Evolutionary conservation across 2,113 vertebrate species (phyloP), one percentile per base, ranked within the genome.

Genomic region (Apteryx mantelli): DNA sequence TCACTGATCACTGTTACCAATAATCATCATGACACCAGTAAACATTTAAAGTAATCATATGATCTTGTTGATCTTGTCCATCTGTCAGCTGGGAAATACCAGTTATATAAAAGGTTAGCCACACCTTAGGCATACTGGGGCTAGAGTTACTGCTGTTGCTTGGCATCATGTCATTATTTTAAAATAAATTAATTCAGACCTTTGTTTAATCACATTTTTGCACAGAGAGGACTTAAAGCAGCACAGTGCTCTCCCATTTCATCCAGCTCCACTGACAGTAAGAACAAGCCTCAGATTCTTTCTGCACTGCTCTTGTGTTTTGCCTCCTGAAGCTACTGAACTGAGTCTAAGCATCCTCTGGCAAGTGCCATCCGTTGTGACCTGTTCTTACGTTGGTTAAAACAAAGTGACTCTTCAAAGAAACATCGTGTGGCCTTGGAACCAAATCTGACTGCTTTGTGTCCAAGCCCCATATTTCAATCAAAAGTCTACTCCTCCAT

Each of bases 361-460:
- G 55, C 36, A 30, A 28, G 55, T 15, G 34, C 42, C 11, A 40
- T 9, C 63, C 34, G 13, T 36, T 12, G 40, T 30, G 64, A 42
- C 26, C 26, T 66, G 1, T 42, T 11, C 40, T 4, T 8, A 42
- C 13, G 2, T 15, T 1, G 11, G 8, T 73, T 50, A 56, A 83
- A 89, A 69, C 55, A 32, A 83, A 77, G 38, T 1, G 2, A 48
- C 20, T 46, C 46, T 19, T 48, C 55, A 9, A 60, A 70, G 60
- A 61, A 86, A 86, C 20, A 24, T 19, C 5, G 7, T 9, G 56
- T 0, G 4, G n/a, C n/a, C 58, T 36, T 48, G 73, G 32, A 90
- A 80, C 7, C 0, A 0, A 84, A 71, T 25, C 52, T 22, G 30
- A 32, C 30, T 6, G 15, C 46, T 61, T 18, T 34, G 21, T 0